Evolutionary conservation across 2,797 vertebrate species (phyloP).

Genomic region (Etheostoma perlongum): DNA sequence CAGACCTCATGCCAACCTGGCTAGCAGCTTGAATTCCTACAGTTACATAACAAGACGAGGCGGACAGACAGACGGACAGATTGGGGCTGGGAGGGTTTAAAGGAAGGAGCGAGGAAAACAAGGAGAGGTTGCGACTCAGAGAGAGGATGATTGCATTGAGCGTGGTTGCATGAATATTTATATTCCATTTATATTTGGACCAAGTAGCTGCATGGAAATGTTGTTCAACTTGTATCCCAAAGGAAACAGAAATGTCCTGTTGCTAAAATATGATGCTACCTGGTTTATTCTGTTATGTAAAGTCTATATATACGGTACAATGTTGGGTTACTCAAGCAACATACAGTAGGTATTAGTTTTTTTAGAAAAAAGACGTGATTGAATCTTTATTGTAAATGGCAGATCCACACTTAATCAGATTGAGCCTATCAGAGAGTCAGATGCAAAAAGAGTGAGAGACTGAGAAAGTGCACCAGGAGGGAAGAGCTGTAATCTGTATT

Average conservation of each 20-base stretch:
- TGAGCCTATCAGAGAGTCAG: background rate
- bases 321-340: background rate
- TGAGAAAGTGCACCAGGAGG: background rate
- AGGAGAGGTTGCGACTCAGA: constrained; percentile 40
- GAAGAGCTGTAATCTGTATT: background rate
- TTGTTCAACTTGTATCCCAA: background rate
- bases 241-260: background rate
- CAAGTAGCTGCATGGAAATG: constrained; percentile 10
- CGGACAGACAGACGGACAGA: constrained; percentile 64
- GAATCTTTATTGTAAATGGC: constrained; percentile 1
- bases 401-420: background rate
- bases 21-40: constrained; percentile 53
- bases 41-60: constrained; percentile 66
- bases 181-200: constrained; percentile 34
- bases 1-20: constrained; percentile 59
- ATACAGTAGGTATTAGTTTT: background rate
- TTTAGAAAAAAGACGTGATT: background rate
- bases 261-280: background rate
- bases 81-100: constrained; percentile 42
- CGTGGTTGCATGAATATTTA: constrained; percentile 40
- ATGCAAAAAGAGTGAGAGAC: background rate
- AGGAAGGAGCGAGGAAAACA: constrained; percentile 28
- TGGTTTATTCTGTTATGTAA: constrained; percentile 5
- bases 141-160: constrained; percentile 26
- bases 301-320: background rate